Base-by-base conservation (phyloP, 2,888 invertebrate genomes). In the Polydrusus pterygomalis region DNA sequence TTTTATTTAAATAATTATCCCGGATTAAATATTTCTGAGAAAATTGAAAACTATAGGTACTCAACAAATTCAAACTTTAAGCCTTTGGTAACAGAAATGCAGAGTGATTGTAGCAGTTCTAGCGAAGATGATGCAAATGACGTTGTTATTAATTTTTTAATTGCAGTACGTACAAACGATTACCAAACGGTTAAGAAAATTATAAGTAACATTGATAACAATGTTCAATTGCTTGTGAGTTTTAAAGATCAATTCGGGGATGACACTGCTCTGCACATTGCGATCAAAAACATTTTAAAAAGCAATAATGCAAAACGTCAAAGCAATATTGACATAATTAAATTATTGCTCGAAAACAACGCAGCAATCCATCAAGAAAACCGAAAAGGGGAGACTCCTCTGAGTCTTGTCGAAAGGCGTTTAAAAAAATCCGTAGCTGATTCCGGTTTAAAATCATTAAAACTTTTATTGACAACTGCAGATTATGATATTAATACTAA, bases 261-360 rank as follows among this genome's bases (percentile, higher is more conserved):
- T 11, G 40, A 40, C 18, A 54, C 54, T 7, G 47, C 67, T 9
- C 20, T 67, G 25, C 67, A 67, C 34, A 38, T 38, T 18, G 54
- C 54, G 8, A 6, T 54, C 11, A 67, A 54, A n/a, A 51, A 67
- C 7, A 13, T 8, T 0, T 18, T 58, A 17, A 58, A 34, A 15
- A 38, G 11, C 1, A 15, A 51, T 17, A 13, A 40, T 0, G 30
- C 17, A 18, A 17, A 51, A 11, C 11, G 9, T 17, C 15, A 17
- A 56, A 56, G 10, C 25, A 58, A 9, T 18, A 51, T 51, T 18
- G 13, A 51, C 9, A 20, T 54, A 10, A 67, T 67, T 13, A 38
- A 51, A 18, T 51, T 54, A 5, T 49, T 67, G 13, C 9, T 67
- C 8, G 30, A 54, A 38, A 54, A 54, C n/a, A 40, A 54, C 0